phyloP scores from a whole-genome alignment of 2,797 vertebrate species.

The Hippopotamyrus pictus region DNA sequence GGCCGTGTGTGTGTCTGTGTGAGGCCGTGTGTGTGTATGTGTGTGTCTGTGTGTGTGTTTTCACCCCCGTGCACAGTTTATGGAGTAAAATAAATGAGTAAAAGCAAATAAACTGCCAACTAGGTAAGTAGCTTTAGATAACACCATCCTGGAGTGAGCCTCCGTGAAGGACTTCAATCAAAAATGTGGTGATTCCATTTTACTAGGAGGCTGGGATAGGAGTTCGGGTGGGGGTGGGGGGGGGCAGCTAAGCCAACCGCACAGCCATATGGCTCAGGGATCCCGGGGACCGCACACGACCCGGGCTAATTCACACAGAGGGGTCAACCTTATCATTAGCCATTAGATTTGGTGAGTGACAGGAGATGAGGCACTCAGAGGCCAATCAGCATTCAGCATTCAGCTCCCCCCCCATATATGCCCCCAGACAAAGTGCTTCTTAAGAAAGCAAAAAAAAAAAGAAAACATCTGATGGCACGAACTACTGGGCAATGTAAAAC shows the following conservation, averaged over 20 bases:
- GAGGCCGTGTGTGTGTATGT: conserved; percentile 12
- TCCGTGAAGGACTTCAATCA: not conserved
- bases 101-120: not conserved
- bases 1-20: conserved; percentile 16
- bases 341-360: not conserved
- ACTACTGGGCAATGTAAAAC: not conserved
- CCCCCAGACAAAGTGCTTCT: not conserved
- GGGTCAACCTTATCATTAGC: not conserved
- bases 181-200: not conserved
- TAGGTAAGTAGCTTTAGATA: not conserved
- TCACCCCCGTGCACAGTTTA: not conserved
- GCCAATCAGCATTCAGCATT: not conserved
- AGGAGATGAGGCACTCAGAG: not conserved
- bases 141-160: not conserved
- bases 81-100: not conserved
- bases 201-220: not conserved
- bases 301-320: not conserved
- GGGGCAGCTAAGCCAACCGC: not conserved
- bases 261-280: not conserved
- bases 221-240: not conserved
- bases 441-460: not conserved
- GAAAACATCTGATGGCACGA: not conserved
- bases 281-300: not conserved
- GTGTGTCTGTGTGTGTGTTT: conserved; percentile 22
- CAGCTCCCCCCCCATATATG: not conserved